Evolutionary conservation across 2,797 vertebrate species (phyloP).

Genomic region (Alcedo atthis): DNA sequence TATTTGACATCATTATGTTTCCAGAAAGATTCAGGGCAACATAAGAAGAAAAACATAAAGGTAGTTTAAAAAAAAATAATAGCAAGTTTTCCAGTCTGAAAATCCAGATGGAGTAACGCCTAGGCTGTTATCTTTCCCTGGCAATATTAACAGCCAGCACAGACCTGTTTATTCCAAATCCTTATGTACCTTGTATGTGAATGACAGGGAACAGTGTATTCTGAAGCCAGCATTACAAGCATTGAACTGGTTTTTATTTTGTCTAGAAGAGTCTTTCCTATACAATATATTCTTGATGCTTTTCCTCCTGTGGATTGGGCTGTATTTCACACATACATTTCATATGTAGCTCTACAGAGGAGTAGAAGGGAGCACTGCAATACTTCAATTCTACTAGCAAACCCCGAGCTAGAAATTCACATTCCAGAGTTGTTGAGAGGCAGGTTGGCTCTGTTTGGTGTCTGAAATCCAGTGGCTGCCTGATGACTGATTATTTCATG

Average conservation of each 20-base stretch:
- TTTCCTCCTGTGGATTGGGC: not conserved
- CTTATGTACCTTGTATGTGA: not conserved
- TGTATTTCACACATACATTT: not conserved
- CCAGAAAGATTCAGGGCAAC: not conserved
- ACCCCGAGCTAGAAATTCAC: not conserved
- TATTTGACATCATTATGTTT: not conserved
- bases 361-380: not conserved
- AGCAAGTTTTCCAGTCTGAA: not conserved
- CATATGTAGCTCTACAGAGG: not conserved
- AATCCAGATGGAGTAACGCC: not conserved
- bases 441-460: not conserved
- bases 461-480: not conserved
- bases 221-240: not conserved
- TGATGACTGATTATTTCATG: not conserved
- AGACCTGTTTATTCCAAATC: not conserved
- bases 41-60: not conserved
- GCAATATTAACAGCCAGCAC: not conserved
- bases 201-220: not conserved
- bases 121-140: not conserved
- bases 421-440: not conserved
- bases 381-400: not conserved
- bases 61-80: not conserved
- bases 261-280: not conserved
- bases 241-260: not conserved
- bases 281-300: not conserved